Evolutionary conservation across 1,140 invertebrate species (phyloP).

Genomic region (Diprion similis): DNA sequence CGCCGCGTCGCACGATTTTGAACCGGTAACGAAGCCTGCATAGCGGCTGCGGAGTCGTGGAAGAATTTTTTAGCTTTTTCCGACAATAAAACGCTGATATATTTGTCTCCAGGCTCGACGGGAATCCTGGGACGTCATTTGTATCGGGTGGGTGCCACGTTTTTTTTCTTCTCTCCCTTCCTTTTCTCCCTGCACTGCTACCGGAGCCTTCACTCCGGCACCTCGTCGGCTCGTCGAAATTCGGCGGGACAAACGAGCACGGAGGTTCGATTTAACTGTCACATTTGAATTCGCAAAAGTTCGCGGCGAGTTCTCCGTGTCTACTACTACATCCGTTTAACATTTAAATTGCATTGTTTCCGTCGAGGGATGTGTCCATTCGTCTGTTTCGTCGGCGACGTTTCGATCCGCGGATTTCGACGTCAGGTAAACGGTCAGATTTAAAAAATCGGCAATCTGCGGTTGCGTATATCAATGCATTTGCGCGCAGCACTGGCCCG

Average conservation of each 20-base stretch:
- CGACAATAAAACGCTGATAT: neutral
- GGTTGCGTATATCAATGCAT: neutral
- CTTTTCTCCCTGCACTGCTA: neutral
- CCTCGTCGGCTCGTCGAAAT: slow-evolving; percentile 16
- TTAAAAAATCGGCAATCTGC: neutral
- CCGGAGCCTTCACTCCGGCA: neutral
- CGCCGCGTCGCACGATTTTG: too few relatives aligned
- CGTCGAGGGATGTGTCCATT: slow-evolving; percentile 40
- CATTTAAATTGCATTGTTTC: slow-evolving; percentile 57
- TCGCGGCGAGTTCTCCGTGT: neutral
- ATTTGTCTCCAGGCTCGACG: slow-evolving; percentile 1
- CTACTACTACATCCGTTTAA: slow-evolving; percentile 41
- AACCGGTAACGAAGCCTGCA: too few relatives aligned
- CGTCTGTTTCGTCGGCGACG: slow-evolving; percentile 13
- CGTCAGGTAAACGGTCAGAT: neutral
- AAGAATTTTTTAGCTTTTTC: neutral
- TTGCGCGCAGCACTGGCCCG: neutral
- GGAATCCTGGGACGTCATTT: slow-evolving; percentile 18
- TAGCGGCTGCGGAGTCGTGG: neutral
- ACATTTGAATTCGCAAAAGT: slow-evolving; percentile 49
- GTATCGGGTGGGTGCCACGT: slow-evolving; percentile 20
- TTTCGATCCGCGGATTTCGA: neutral
- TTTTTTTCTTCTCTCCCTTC: slow-evolving; percentile 15
- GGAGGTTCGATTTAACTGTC: slow-evolving; percentile 53
- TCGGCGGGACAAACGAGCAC: slow-evolving; percentile 45